Base-by-base conservation (phyloP, 1,140 invertebrate genomes). In the Microvelia longipes region DNA sequence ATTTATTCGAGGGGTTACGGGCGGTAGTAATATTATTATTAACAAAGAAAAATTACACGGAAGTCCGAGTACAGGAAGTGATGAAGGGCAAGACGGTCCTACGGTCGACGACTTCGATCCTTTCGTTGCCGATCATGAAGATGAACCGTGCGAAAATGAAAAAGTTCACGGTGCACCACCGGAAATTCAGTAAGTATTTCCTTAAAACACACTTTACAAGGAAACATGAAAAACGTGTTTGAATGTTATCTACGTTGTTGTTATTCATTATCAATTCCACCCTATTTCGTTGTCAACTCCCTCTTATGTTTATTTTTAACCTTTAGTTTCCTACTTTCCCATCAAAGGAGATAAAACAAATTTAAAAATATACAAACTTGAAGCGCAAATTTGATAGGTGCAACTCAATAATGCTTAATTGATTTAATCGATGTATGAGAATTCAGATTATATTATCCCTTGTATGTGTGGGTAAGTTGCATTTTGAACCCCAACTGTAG, bases 21-120 rank as follows among this genome's bases (percentile, higher is more conserved):
- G 82, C 67, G 80, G 82, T 60, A n/a, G n/a, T n/a, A 50, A 50
- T 50, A 79, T 83, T 77, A 67, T 81, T 77, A 74, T 81, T 73
- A 77, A 75, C 78, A 71, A 83, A 84, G 80, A 81, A 71, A 79
- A 77, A 75, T 68, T 78, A 25, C 84, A 90, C 71, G 90, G 88
- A 69, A 91, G 90, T 66, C 88, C 90, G n/a, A 89, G 87, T 74
- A 90, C 88, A 71, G 88, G 89, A 76, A 91, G 88, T 71, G 91
- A 93, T 76, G 90, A 93, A 70, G 88, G 89, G 70, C 81, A 81
- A 71, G 85, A 88, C 77, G 85, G 84, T 72, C 83, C 81, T 68
- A 82, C 83, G 75, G 83, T 81, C 68, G 83, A 86, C 75, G 90
- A 92, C 78, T 87, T 92, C 76, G 90, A 92, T 81, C 83, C 85